Percentiles rank a stretch among this genome's conserved stretches.
Conservation (phyloP, 2,888 invertebrate species). For the Phaonia tiefii region DNA sequence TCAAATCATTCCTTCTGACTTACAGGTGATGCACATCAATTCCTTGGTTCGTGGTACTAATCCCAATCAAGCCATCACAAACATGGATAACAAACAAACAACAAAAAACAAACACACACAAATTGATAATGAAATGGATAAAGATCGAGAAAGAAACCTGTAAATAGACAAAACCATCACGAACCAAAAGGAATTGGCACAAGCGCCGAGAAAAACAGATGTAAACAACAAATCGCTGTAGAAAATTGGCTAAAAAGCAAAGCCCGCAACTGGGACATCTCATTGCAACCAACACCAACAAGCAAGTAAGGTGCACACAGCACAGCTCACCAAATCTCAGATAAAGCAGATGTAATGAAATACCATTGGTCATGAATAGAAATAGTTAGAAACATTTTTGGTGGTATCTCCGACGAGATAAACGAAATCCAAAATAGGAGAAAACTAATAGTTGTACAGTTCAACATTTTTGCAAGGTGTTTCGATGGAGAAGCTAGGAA, state of each 20-base stretch:
- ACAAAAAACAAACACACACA: constrained; percentile 10
- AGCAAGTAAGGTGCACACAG: constrained; percentile 48
- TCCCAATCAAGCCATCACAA: no score
- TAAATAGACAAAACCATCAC: constrained; percentile 18
- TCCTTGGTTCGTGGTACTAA: neutral
- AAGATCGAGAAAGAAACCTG: neutral
- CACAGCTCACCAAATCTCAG: constrained; percentile 31
- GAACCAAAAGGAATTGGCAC: constrained; percentile 27
- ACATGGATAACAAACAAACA: neutral
- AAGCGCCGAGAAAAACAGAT: constrained; percentile 18
- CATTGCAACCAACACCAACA: neutral
- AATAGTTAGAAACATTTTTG: neutral
- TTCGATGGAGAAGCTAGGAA: constrained; percentile 10
- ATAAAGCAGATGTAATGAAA: constrained; percentile 56
- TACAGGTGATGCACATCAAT: constrained; percentile 28
- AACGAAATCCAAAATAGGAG: constrained; percentile 45
- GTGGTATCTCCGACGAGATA: constrained; percentile 12
- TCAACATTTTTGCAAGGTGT: constrained; percentile 59
- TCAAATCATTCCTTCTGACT: neutral
- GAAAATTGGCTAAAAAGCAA: constrained; percentile 30
- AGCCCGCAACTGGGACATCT: neutral
- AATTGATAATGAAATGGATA: constrained; percentile 25
- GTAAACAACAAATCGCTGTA: constrained; percentile 28
- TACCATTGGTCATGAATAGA: neutral
- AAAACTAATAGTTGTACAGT: constrained; percentile 10